Evolutionary conservation across 92 coral and sea anemone species (phyloP).

Genomic region (Porites evermanni): DNA sequence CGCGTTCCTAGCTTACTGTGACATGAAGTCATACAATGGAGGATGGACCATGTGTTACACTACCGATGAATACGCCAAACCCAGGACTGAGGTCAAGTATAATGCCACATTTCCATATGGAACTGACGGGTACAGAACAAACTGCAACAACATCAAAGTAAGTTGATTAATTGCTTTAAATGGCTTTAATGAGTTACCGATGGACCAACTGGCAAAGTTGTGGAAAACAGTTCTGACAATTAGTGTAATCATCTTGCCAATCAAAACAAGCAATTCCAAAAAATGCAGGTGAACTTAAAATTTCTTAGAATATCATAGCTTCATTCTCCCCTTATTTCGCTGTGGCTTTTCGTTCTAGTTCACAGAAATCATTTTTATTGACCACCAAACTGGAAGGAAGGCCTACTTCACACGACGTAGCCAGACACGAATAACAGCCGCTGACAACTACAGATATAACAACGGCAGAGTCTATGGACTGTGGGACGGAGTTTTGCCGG

Average conservation of each 20-base stretch:
- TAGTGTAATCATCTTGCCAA: too few species aligned
- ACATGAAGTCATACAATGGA: constrained; percentile 44
- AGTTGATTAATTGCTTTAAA: background rate
- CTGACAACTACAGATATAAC: background rate
- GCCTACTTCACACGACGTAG: constrained; percentile 29
- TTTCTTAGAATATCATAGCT: too few species aligned
- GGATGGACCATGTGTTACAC: constrained; percentile 66
- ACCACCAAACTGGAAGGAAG: constrained; percentile 15
- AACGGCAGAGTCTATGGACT: background rate
- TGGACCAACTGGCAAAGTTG: background rate
- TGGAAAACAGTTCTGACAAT: background rate
- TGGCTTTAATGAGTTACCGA: background rate
- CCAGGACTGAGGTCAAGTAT: constrained; percentile 22
- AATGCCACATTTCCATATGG: constrained; percentile 23
- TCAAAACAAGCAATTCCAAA: too few species aligned
- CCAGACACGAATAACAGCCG: background rate
- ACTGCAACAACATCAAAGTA: constrained; percentile 29
- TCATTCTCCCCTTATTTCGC: background rate
- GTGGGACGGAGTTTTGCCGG: constrained; percentile 25
- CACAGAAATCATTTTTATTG: constrained; percentile 19
- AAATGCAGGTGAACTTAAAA: too few species aligned
- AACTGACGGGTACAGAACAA: constrained; percentile 47
- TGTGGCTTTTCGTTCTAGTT: background rate
- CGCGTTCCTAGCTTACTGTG: constrained; percentile 40
- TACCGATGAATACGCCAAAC: constrained; percentile 23